Conservation (phyloP, 2,113 vertebrate species). For the Thryonomys swinderianus region DNA sequence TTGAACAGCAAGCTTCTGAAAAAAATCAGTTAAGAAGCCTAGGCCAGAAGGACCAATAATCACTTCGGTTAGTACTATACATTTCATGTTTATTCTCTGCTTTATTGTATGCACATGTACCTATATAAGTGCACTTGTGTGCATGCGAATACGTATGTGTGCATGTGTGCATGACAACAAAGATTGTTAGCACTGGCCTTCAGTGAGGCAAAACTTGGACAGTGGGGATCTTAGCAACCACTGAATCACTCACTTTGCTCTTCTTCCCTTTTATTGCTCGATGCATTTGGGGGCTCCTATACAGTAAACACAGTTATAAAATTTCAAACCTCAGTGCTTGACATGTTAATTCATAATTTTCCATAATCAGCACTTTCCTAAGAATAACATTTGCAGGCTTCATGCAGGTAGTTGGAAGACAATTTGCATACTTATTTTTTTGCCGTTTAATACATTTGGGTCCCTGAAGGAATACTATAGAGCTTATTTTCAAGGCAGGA, state of each 20-base stretch:
- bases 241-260: background rate
- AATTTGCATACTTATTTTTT: slow-evolving; percentile 50
- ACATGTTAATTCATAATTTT: slow-evolving; percentile 71
- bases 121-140: too few species aligned
- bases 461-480: slow-evolving; percentile 37
- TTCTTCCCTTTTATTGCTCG: background rate
- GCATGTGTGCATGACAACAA: fast-evolving
- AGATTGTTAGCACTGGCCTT: background rate
- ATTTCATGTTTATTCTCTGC: background rate
- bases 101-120: fast-evolving
- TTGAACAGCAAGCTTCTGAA: background rate
- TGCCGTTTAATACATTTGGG: background rate
- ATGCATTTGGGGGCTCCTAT: background rate
- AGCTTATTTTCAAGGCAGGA: background rate
- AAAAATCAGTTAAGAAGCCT: background rate
- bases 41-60: background rate
- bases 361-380: slow-evolving; percentile 71
- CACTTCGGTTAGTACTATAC: fast-evolving
- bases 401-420: background rate
- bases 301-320: slow-evolving; percentile 63
- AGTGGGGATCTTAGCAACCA: background rate
- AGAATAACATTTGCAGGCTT: slow-evolving; percentile 44
- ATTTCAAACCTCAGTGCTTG: slow-evolving; percentile 54
- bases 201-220: background rate
- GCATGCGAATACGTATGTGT: too few species aligned